Conservation (phyloP, 2,888 invertebrate species). For the Apotomis capreana region DNA sequence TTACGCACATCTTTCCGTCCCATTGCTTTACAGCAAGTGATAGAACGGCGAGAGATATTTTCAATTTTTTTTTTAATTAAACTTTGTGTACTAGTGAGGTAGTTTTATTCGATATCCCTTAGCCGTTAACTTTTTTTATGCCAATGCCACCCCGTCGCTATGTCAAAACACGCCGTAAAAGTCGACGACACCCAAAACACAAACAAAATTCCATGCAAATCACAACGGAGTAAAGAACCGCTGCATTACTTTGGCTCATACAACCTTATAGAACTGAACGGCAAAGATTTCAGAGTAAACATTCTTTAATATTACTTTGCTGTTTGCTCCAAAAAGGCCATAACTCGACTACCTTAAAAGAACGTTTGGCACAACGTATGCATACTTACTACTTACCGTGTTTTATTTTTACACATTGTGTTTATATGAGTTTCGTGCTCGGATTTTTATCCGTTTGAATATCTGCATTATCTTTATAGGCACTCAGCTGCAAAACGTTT, state of each 20-base stretch:
- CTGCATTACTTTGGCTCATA: not conserved
- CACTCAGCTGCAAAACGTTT: constrained; percentile 40
- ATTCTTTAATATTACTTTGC: not conserved
- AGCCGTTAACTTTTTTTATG: no score
- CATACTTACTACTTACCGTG: constrained; percentile 8
- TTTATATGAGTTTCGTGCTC: constrained; percentile 35
- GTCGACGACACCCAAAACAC: not conserved
- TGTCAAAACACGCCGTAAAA: not conserved
- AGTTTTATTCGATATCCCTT: no score
- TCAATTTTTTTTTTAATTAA: no score
- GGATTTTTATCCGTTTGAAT: constrained; percentile 37
- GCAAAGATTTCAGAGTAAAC: not conserved
- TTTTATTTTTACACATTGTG: constrained; percentile 32
- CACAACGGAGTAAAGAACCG: not conserved
- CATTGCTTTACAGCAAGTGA: no score
- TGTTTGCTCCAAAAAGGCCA: constrained; percentile 3
- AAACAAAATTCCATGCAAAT: not conserved
- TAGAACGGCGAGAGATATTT: no score
- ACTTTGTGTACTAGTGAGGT: no score
- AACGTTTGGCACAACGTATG: constrained; percentile 15
- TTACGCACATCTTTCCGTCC: no score
- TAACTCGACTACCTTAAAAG: constrained; percentile 8
- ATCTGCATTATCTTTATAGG: constrained; percentile 40
- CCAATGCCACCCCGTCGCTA: no score
- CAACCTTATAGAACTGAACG: not conserved